Base-by-base conservation (phyloP, 2,113 vertebrate species). In the Sterrhoptilus dennistouni region DNA sequence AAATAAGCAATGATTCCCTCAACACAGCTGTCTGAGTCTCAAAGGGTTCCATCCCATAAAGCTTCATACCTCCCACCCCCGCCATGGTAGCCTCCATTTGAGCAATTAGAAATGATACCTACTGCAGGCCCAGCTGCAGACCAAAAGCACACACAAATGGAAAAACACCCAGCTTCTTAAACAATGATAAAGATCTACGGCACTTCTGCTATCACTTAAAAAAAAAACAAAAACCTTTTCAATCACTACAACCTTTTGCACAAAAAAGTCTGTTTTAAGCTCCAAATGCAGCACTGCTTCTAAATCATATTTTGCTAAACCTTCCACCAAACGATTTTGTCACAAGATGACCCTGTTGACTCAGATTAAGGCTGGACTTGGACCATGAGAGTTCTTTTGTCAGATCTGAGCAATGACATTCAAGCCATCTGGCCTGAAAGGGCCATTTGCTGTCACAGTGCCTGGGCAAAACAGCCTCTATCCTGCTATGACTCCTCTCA, bases 11-110 rank as follows among this genome's bases (percentile, higher is more conserved):
- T 6, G 25, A n/a, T 33, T 87, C 8, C 19, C 16, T 40, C 31
- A 42, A 14, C 28, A 44, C 21, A 44, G 31, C 1, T 28, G 27
- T 57, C 17, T 92, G 54, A 21, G 22, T 69, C 27, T 27, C 53
- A 52, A 52, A 76, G n/a, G 29, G 40, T 35, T 36, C 23, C 53
- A 52, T 20, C 15, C 53, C 4, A 1, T 11, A 27, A 65, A 28
- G 61, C 2, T 18, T 16, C 18, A 72, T 18, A 11, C 9, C 19
- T 78, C 35, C 28, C 29, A 69, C 12, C 7, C n/a, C 16, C 0
- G 0, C 14, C 4, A 1, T 2, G 8, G 14, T 20, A n/a, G 31
- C 8, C 33, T 72, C 53, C 35, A 22, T 3, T 20, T 0, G 0
- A 84, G 59, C 49, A 76, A 38, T 16, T 14, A 35, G 8, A 72